Base-by-base conservation (phyloP, 2,888 invertebrate species). In the Lomographa bimaculata region DNA sequence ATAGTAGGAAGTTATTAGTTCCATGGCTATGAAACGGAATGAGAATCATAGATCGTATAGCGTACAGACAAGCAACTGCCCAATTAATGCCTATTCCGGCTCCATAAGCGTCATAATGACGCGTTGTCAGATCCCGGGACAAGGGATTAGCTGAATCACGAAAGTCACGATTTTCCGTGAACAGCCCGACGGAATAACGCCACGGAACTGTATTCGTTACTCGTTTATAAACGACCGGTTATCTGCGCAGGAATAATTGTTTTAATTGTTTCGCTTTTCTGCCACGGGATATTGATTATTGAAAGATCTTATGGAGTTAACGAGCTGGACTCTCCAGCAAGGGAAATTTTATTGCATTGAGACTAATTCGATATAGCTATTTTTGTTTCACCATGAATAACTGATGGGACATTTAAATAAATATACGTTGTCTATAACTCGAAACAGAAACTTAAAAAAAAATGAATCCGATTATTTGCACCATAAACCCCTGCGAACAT, bases 141-240 rank as follows among this genome's bases (percentile, higher is more conserved):
- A 49, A 49, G 39, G 35, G 45, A 38, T 19, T 24, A 26, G 34
- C 39, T 42, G 56, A 70, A 63, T 66, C 71, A 71, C 71, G 71
- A 69, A 64, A 67, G 59, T 65, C 74, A 74, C 75, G 74, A 74
- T 35, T 66, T 54, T 43, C 55, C 59, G 61, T 61, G 65, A 58
- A 50, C 48, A 48, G 42, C 44, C 51, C 36, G 45, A 46, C 43
- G 60, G 52, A 60, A 57, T 54, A 57, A 56, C 50, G 46, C 44
- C 48, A 57, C 53, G 35, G 54, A 64, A 43, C 39, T 20, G 20
- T 28, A 27, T 17, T 44, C 40, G 43, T 45, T 46, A 28, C 41
- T 39, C 29, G 35, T 25, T 25, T 33, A 20, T 41, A 34, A 35
- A 42, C 14, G 25, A 11, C 16, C 30, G 8, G 41, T 36, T 42